Conservation (phyloP, 2,797 vertebrate species). For the Clamator glandarius region DNA sequence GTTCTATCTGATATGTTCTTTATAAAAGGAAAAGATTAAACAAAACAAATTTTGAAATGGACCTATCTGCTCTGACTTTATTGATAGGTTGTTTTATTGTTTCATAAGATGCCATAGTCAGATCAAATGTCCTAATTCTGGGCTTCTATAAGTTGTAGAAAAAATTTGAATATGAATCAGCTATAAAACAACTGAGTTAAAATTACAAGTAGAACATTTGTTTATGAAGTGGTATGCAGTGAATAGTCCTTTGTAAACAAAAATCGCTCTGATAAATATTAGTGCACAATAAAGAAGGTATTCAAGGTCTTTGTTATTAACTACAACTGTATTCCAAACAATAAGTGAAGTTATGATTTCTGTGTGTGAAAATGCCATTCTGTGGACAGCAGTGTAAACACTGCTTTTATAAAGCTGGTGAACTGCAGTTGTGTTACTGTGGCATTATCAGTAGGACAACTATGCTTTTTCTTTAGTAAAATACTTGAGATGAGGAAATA, state of each 20-base stretch:
- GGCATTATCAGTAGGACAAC: neutral
- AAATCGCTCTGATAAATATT: neutral
- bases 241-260: neutral
- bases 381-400: neutral
- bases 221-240: neutral
- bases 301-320: neutral
- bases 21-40: neutral
- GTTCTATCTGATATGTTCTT: neutral
- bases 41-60: neutral
- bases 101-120: neutral
- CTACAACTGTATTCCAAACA: neutral
- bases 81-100: neutral
- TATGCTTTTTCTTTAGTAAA: conserved; percentile 43
- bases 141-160: neutral
- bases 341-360: neutral
- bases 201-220: neutral
- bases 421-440: neutral
- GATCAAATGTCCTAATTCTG: neutral
- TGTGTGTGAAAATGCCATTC: neutral
- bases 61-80: neutral
- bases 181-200: neutral
- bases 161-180: neutral
- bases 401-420: neutral
- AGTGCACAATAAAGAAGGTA: neutral
- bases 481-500: conserved; percentile 29